Base-by-base conservation (phyloP, 2,888 invertebrate genomes). In the Sepioteuthis lessoniana region DNA sequence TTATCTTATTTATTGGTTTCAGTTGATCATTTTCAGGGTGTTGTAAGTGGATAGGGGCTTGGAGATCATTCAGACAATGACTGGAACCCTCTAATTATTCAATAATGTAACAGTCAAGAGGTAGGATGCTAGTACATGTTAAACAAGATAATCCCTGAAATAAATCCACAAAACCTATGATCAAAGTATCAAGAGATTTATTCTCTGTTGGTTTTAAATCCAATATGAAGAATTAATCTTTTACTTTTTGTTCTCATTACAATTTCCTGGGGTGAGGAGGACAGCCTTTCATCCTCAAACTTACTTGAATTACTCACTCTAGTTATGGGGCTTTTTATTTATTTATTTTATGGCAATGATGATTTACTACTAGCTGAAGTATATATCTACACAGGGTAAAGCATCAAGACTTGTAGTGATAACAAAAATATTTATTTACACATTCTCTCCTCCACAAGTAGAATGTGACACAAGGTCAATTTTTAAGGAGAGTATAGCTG, bases 131-230 rank as follows among this genome's bases (percentile, higher is more conserved):
- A n/a, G 16, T 35, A 35, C n/a, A 76, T n/a, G 35, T 35, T 76
- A 76, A 76, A 76, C n/a, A 35, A 76, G 76, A 76, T 76, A 76
- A 76, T 76, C 76, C 76, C 76, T 76, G 76, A 76, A 76, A 76
- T 76, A 76, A 76, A 76, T 76, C 76, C n/a, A 21, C n/a, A n/a
- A 76, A 76, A 35, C 76, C 76, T 76, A 31, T 76, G 31, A 76
- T 76, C 76, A 76, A 76, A 35, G 16, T n/a, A 76, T 76, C 76
- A 76, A 76, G 35, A 35, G 76, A 76, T 76, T 76, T 76, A 35
- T 35, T 10, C 60, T 31, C 8, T 60, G 60, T 60, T 60, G 31
- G n/a, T 76, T 76, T n/a, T 76, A 35, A 76, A 76, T 76, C 76
- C 76, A 76, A 55, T 55, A 21, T 55, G 55, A 55, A 55, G n/a